Conservation (phyloP, 2,888 invertebrate species). For the Linnaemya vulpina region DNA sequence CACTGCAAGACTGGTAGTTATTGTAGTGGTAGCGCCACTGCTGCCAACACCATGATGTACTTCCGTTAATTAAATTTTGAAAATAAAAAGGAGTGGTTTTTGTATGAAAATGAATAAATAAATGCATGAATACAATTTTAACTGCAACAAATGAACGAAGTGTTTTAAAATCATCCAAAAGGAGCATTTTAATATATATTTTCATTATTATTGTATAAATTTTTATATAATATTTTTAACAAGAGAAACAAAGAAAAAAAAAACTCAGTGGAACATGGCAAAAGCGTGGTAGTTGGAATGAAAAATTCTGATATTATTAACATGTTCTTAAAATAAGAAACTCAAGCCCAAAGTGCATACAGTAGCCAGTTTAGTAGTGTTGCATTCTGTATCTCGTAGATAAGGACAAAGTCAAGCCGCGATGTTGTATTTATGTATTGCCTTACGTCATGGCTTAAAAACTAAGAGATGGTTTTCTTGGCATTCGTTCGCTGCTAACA, state of each 20-base stretch:
- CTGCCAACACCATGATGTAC: conserved; percentile 61
- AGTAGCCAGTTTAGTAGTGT: too few relatives aligned
- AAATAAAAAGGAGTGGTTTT: conserved; percentile 65
- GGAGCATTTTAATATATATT: conserved; percentile 48
- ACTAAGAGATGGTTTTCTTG: too few relatives aligned
- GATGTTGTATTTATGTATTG: too few relatives aligned
- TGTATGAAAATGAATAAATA: conserved; percentile 43
- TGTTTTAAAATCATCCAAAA: conserved; percentile 41
- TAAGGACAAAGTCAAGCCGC: too few relatives aligned
- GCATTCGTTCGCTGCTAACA: too few relatives aligned
- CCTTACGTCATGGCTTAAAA: too few relatives aligned
- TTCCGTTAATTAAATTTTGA: conserved; percentile 70
- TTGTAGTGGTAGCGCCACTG: conserved; percentile 36
- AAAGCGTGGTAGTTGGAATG: conserved; percentile 21
- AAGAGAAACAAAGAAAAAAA: background rate
- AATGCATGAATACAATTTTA: conserved; percentile 40
- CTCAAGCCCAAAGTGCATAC: background rate
- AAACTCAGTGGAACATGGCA: conserved; percentile 12
- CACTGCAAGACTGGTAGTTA: conserved; percentile 14
- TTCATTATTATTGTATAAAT: conserved; percentile 1
- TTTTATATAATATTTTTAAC: background rate
- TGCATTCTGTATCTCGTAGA: too few relatives aligned
- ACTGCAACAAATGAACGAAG: conserved; percentile 59
- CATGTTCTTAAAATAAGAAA: conserved; percentile 2
- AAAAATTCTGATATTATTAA: background rate